Evolutionary conservation across 2,888 invertebrate species (phyloP).

Genomic region (Spodoptera picta): DNA sequence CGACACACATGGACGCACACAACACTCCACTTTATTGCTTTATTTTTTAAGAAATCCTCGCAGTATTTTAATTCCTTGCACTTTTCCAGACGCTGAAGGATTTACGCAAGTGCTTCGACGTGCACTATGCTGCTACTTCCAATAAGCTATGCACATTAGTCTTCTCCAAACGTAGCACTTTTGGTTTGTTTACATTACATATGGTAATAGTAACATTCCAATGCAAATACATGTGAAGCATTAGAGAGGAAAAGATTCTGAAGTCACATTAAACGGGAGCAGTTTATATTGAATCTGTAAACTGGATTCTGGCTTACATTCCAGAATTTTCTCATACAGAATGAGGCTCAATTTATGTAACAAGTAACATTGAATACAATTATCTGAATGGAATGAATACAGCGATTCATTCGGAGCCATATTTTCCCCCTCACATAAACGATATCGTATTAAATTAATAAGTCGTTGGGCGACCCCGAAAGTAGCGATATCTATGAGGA

Average conservation of each 20-base stretch:
- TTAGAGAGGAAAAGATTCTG: conserved; percentile 39
- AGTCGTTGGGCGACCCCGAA: conserved; percentile 66
- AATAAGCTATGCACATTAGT: conserved; percentile 47
- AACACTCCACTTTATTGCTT: conserved; percentile 45
- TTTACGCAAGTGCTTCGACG: conserved; percentile 30
- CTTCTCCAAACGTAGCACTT: conserved; percentile 43
- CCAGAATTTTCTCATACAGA: conserved; percentile 20
- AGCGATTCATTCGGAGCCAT: conserved; percentile 57
- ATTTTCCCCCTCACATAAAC: conserved; percentile 63
- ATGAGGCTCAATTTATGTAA: conserved; percentile 45
- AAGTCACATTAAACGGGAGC: conserved; percentile 32
- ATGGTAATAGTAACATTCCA: conserved; percentile 38
- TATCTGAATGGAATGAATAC: conserved; percentile 61
- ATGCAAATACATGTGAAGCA: conserved; percentile 44
- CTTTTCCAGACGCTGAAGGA: conserved; percentile 36
- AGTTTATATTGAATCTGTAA: conserved; percentile 23
- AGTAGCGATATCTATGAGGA: conserved; percentile 66
- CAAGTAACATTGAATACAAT: conserved; percentile 61
- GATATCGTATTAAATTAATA: conserved; percentile 74
- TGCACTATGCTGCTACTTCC: conserved; percentile 23
- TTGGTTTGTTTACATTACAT: conserved; percentile 40
- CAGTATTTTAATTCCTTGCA: conserved; percentile 37
- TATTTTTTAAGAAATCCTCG: conserved; percentile 41
- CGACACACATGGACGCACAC: conserved; percentile 37
- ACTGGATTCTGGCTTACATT: conserved; percentile 32